Conservation (phyloP, 2,113 vertebrate genomes). For the Montifringilla adamsi region DNA sequence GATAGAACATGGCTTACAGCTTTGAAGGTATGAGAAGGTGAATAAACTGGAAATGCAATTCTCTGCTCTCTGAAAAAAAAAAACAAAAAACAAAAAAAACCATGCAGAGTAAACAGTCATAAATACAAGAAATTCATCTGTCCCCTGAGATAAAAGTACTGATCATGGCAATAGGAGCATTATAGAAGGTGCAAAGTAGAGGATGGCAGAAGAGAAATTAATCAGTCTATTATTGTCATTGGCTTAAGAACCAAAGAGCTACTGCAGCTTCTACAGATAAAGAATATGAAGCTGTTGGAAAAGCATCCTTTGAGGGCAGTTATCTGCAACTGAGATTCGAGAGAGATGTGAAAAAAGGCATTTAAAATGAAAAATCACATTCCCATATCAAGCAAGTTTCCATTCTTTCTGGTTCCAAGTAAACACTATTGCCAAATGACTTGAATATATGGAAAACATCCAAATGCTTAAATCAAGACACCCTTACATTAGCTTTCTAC, state of each 20-base stretch:
- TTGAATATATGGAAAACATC: not conserved
- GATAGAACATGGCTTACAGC: constrained; percentile 52
- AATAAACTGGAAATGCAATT: constrained; percentile 38
- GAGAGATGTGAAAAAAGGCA: not conserved
- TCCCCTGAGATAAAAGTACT: constrained; percentile 27
- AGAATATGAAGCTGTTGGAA: not conserved
- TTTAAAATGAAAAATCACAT: not conserved
- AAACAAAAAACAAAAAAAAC: constrained; percentile 53
- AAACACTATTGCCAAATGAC: not conserved
- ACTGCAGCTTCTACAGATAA: not conserved
- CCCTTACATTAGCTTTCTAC: not conserved
- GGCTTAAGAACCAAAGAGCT: not conserved
- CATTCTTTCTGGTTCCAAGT: not conserved
- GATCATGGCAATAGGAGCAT: constrained; percentile 1
- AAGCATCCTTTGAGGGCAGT: not conserved
- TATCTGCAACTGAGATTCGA: not conserved
- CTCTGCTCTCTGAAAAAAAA: not conserved
- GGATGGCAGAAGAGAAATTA: not conserved
- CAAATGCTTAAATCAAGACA: not conserved
- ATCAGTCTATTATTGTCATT: not conserved
- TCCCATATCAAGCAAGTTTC: not conserved
- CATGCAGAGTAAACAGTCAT: constrained; percentile 3
- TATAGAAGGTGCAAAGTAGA: not conserved
- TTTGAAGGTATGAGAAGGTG: constrained; percentile 55
- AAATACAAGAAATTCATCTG: constrained; percentile 38